Percentiles rank a stretch among this genome's conserved stretches.
Evolutionary conservation across 1,140 invertebrate species (phyloP).

Genomic region (Bilobella aurantiaca): DNA sequence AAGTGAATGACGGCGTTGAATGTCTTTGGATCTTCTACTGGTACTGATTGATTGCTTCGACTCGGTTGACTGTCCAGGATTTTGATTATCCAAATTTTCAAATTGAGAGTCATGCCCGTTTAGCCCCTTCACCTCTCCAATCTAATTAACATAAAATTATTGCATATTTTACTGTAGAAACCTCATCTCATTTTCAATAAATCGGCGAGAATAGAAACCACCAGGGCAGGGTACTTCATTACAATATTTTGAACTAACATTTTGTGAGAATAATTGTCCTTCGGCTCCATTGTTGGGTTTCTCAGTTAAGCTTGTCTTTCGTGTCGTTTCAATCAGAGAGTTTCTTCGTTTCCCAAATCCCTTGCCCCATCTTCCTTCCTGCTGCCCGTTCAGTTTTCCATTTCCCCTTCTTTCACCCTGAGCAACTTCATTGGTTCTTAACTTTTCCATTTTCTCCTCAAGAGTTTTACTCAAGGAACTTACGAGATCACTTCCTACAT

Average conservation of each 20-base stretch:
- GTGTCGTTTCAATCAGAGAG: background rate
- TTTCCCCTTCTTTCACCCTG: background rate
- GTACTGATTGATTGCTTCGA: background rate
- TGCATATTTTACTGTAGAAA: too few species aligned
- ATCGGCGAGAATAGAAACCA: too few species aligned
- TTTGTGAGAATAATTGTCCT: too few species aligned
- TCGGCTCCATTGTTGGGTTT: too few species aligned
- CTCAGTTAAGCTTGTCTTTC: background rate
- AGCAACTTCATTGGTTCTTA: slow-evolving; percentile 40
- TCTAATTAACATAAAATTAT: too few species aligned
- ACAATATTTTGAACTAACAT: too few species aligned
- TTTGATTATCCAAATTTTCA: too few species aligned
- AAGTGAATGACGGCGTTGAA: slow-evolving; percentile 28
- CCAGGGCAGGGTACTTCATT: too few species aligned
- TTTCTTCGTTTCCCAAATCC: background rate
- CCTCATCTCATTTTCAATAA: too few species aligned
- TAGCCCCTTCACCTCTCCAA: too few species aligned
- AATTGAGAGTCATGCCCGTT: too few species aligned
- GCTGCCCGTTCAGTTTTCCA: background rate
- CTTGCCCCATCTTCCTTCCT: too few species aligned
- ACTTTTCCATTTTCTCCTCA: slow-evolving; percentile 58
- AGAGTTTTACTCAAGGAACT: slow-evolving; percentile 60
- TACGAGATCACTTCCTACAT: slow-evolving; percentile 55
- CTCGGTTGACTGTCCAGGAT: background rate
- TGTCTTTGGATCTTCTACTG: slow-evolving; percentile 11